These are phyloP conservation scores for Monochamus saltuarius DNA, from an alignment of 1,140 invertebrate genomes.

Conservation along the genomic window DNA sequence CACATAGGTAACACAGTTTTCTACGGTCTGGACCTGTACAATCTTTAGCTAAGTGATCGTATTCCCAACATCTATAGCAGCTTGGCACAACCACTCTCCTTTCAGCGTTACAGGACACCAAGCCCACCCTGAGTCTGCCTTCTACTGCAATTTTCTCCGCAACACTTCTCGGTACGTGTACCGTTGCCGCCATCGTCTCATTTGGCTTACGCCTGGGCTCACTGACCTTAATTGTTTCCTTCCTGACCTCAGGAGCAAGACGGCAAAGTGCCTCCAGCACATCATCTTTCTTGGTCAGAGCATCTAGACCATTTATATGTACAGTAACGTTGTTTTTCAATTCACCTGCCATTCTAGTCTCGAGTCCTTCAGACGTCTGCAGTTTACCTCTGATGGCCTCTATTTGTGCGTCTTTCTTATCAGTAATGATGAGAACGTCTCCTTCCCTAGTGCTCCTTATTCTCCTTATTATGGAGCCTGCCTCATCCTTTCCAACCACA, in stretches of 20 bases:
- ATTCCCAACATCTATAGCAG: slow-evolving; percentile 23
- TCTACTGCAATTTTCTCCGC: slow-evolving; percentile 1
- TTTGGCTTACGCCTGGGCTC: neutral
- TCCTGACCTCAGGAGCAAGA: neutral
- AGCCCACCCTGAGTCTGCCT: slow-evolving; percentile 18
- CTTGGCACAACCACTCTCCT: slow-evolving; percentile 11
- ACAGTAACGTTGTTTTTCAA: no score
- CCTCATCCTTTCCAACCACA: no score
- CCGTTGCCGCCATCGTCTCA: slow-evolving; percentile 9
- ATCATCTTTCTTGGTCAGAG: slow-evolving; percentile 11
- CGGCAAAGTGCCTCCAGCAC: slow-evolving; percentile 6
- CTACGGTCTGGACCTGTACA: slow-evolving; percentile 24
- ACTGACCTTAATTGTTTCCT: neutral
- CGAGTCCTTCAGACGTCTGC: no score
- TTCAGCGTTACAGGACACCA: slow-evolving; percentile 13
- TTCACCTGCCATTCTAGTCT: no score
- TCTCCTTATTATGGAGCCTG: no score
- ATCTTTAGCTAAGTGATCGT: slow-evolving; percentile 13
- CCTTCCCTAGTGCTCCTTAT: no score
- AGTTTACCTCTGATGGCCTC: no score
- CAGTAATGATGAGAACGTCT: no score
- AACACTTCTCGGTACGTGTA: neutral
- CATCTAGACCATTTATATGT: slow-evolving; percentile 16
- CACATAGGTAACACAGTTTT: slow-evolving; percentile 17
- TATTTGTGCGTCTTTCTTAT: no score